A percentile compares a stretch with the other conserved stretches of the same genome.
Conservation (phyloP, 2,113 vertebrate species). For the Daboia siamensis region DNA sequence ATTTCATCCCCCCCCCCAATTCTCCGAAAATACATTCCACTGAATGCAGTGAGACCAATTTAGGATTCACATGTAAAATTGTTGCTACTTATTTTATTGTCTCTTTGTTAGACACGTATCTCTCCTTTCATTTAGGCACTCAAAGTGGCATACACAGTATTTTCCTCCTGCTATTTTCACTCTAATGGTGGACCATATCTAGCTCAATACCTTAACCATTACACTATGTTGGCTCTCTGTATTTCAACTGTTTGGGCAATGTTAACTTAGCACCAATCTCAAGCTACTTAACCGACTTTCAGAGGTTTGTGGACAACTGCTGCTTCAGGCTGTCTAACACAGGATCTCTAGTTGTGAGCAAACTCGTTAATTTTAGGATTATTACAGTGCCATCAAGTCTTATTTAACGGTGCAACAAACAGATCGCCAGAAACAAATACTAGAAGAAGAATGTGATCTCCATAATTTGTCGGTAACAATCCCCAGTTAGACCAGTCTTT, state of each 20-base stretch:
- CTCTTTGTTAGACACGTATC: not conserved
- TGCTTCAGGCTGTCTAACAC: not conserved
- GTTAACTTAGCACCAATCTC: not conserved
- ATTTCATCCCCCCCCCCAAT: not conserved
- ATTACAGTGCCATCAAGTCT: not conserved
- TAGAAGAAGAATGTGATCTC: conserved; percentile 25
- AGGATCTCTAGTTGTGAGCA: not conserved
- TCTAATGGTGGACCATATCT: not conserved
- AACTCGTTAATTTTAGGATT: not conserved
- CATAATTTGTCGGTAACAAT: not conserved
- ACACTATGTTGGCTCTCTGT: not conserved
- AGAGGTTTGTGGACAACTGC: not conserved
- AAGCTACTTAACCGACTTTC: not conserved
- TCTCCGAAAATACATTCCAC: not conserved
- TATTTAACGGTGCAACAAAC: not conserved
- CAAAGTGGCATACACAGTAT: not conserved
- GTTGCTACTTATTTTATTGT: not conserved
- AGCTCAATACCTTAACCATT: not conserved
- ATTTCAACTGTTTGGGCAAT: not conserved
- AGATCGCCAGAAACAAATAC: not conserved
- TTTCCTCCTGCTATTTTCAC: not conserved
- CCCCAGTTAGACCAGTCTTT: not conserved
- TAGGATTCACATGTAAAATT: not conserved
- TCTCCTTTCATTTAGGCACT: not conserved
- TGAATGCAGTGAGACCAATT: not conserved